Evolutionary conservation across 1,140 invertebrate genomes (phyloP), one percentile per base, ranked within the genome.

Genomic region (Ctenoplectra terminalis): DNA sequence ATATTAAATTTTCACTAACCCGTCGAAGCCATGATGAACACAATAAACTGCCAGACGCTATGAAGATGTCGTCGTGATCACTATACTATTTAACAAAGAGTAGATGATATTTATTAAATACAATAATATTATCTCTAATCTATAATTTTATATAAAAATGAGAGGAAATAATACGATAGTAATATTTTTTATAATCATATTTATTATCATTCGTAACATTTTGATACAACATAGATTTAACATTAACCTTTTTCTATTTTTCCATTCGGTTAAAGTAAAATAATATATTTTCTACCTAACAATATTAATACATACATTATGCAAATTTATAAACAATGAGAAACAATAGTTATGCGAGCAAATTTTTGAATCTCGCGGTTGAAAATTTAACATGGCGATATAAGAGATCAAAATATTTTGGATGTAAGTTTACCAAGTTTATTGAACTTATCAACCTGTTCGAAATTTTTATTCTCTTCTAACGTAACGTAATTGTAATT

Each of bases 21-120:
- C 79, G 89, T 91, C 77, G 91, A 91, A 89, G 90, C 92, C 92
- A 93, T 93, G 90, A 92, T 90, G 90, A 91, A 90, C 84, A 92
- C 90, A 90, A 90, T 76, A 86, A 87, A 87, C 60, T 87, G 82
- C 52, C 50, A 60, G 88, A 89, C 80, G 86, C 81, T 80, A 79
- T 56, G 66, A 85, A 89, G 83, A 89, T 86, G 85, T 86, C 87
- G 87, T 86, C 76, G 67, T 82, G 40, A 67, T 86, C 84, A 87
- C 66, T 74, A 54, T 70, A 54, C n/a, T 34, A 20, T 40, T 43
- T 70, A 60, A 37, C 8, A 26, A 63, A 63, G 48, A 48, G 63
- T 40, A 63, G 4, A 43, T 43, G 23, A 37, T 31, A 43, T 40
- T 72, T 72, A 6, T 11, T 46, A 58, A 46, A 26, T 34, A n/a